Percentiles rank a stretch among this genome's conserved stretches.
Evolutionary conservation across 64 coral and sea anemone genomes (phyloP).

Genomic region (Dendronephthya gigantea): DNA sequence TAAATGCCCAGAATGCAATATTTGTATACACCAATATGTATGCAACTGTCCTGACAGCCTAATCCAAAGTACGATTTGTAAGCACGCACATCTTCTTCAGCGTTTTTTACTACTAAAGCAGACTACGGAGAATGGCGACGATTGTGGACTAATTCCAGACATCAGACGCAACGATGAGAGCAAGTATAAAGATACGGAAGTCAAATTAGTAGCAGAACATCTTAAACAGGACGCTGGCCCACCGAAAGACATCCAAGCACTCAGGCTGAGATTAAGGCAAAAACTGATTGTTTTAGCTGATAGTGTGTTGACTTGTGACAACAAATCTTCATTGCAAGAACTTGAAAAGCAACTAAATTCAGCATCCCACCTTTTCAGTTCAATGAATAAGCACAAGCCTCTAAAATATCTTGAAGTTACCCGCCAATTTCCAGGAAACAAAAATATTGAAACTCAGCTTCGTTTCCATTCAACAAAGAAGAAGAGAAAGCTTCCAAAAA

Average conservation of each 20-base stretch:
- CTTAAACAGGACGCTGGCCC: neutral
- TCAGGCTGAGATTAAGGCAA: neutral
- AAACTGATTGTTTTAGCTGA: neutral
- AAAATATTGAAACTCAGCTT: neutral
- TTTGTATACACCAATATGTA: constrained; percentile 36
- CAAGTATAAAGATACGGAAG: neutral
- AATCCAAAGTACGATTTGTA: constrained; percentile 39
- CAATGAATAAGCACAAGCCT: neutral
- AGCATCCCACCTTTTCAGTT: neutral
- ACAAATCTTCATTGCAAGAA: neutral
- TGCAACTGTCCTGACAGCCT: constrained; percentile 43
- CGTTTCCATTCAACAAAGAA: constrained; percentile 33
- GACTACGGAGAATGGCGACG: neutral
- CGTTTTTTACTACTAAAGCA: neutral
- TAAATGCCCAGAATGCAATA: constrained; percentile 34
- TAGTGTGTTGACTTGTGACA: neutral
- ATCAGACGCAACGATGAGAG: no score
- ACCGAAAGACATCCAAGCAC: neutral
- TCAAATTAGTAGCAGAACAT: neutral
- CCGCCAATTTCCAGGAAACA: constrained; percentile 16
- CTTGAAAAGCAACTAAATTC: neutral
- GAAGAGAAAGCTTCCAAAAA: constrained; percentile 20
- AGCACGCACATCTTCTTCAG: constrained; percentile 43
- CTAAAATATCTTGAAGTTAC: neutral
- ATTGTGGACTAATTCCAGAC: neutral